Evolutionary conservation across 2,113 vertebrate genomes (phyloP).

Genomic region (Pyrgilauda ruficollis): DNA sequence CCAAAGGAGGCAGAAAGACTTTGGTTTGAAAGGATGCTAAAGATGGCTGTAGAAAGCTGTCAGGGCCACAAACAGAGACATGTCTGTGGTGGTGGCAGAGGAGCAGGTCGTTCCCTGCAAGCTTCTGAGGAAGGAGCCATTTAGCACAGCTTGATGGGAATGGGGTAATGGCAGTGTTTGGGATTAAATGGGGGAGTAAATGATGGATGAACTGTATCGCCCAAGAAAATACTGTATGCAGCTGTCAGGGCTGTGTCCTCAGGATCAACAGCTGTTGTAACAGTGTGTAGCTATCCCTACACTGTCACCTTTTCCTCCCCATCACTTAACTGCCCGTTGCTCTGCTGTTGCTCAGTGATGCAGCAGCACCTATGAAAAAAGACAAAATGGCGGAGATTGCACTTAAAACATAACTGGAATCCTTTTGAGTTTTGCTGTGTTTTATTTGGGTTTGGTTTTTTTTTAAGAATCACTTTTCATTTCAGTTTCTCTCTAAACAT

Average conservation of each 20-base stretch:
- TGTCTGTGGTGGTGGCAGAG: not conserved
- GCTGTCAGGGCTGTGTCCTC: not conserved
- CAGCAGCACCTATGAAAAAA: not conserved
- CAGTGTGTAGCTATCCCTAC: not conserved
- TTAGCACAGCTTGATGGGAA: slow-evolving; percentile 30
- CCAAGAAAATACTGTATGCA: not conserved
- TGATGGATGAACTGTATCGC: not conserved
- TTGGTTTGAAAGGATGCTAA: not conserved
- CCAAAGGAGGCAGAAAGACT: not conserved
- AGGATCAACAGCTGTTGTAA: not conserved
- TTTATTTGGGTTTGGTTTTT: not conserved
- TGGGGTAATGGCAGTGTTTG: slow-evolving; percentile 2
- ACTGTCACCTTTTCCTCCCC: not conserved
- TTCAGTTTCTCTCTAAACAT: not conserved
- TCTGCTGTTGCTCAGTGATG: not conserved
- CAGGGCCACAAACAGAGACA: not conserved
- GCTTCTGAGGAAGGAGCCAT: not conserved
- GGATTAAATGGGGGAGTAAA: not conserved
- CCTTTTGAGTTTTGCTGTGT: not conserved
- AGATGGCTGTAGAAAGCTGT: not conserved
- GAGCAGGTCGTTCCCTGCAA: not conserved
- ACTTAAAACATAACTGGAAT: not conserved
- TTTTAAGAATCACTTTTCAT: not conserved
- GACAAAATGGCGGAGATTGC: not conserved
- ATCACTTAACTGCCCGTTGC: not conserved